These are phyloP conservation scores for Gobio occitaniae DNA, from an alignment of 2,797 vertebrate species.

Conservation along the genomic window DNA sequence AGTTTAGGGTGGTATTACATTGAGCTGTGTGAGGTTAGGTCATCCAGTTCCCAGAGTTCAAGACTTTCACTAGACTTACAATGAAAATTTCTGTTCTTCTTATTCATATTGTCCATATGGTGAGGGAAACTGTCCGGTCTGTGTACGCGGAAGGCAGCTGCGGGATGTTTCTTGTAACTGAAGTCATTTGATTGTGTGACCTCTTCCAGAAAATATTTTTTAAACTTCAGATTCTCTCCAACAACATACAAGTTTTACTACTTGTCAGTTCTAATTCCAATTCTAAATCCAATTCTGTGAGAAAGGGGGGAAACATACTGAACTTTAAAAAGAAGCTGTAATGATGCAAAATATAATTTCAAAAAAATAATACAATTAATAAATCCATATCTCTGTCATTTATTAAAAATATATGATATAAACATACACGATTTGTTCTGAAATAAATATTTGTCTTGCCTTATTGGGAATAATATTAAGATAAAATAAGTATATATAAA, in stretches of 20 bases:
- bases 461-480: background rate
- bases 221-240: constrained; percentile 16
- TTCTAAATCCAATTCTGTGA: background rate
- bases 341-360: background rate
- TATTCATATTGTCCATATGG: constrained; percentile 45
- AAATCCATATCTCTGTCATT: background rate
- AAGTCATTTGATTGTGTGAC: constrained; percentile 44
- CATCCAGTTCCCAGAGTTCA: constrained; percentile 11
- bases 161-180: constrained; percentile 42
- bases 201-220: constrained; percentile 31
- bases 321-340: background rate
- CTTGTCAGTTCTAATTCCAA: constrained; percentile 11
- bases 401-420: background rate
- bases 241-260: constrained; percentile 32
- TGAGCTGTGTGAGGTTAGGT: constrained; percentile 14
- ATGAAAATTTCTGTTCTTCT: constrained; percentile 26
- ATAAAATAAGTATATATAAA: background rate
- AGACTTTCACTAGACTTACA: constrained; percentile 1
- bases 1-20: constrained; percentile 64
- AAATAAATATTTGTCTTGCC: background rate
- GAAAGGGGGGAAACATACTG: background rate
- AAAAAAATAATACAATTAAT: background rate
- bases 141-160: constrained; percentile 39
- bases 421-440: background rate
- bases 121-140: constrained; percentile 3